A percentile compares a stretch with the other conserved stretches of the same genome.
phyloP scores from a whole-genome alignment of 92 coral and sea anemone species.

The Heliopora coerulea region DNA sequence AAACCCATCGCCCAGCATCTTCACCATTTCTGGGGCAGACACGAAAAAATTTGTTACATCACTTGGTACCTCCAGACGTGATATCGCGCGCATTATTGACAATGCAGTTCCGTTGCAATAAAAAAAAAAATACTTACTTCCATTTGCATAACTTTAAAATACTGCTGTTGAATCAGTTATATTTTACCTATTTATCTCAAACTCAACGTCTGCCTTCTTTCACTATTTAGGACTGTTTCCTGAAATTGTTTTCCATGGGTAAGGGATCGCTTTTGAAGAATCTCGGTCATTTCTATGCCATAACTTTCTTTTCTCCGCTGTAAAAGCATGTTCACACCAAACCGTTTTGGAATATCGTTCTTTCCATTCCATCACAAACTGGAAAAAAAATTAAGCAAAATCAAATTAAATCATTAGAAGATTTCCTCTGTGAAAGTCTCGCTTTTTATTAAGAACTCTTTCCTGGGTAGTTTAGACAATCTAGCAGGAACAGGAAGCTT shows the following conservation, averaged over 20 bases:
- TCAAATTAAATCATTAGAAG: not conserved
- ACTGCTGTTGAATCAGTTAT: not conserved
- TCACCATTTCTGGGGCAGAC: no score
- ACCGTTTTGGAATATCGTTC: constrained; percentile 66
- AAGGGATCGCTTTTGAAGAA: constrained; percentile 75
- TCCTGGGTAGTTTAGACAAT: no score
- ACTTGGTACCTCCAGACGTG: no score
- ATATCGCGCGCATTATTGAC: no score
- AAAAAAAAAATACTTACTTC: no score
- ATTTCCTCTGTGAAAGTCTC: no score
- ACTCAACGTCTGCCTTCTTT: not conserved
- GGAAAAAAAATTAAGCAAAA: not conserved
- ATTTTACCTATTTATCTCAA: not conserved
- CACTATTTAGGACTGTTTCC: not conserved
- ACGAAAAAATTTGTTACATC: no score
- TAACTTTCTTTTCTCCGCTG: constrained; percentile 82
- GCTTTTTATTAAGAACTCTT: no score
- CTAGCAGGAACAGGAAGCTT: no score
- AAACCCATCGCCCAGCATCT: no score
- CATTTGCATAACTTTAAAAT: not conserved
- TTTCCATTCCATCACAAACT: constrained; percentile 93
- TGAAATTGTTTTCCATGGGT: constrained; percentile 87
- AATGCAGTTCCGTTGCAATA: no score
- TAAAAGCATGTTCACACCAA: constrained; percentile 92
- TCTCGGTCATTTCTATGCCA: constrained; percentile 90